Evolutionary conservation across 2,888 invertebrate species (phyloP).

Genomic region (Drosophila fulvimacula): DNA sequence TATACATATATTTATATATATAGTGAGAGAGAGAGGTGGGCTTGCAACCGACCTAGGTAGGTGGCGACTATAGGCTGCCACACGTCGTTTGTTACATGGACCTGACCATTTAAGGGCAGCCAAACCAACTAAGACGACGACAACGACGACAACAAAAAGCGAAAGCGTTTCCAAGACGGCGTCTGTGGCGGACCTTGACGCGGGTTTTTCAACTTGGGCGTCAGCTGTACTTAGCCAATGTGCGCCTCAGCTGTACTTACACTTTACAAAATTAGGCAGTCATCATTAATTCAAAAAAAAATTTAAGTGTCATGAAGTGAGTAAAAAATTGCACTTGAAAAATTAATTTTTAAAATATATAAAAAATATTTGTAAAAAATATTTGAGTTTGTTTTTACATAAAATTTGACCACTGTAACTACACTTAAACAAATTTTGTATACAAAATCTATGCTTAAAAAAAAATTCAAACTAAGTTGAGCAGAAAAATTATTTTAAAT

Average conservation of each 20-base stretch:
- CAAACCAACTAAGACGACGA: constrained; percentile 31
- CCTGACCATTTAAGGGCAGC: constrained; percentile 74
- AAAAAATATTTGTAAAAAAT: not conserved
- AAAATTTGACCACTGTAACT: not conserved
- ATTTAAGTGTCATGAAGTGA: not conserved
- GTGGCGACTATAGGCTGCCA: constrained; percentile 46
- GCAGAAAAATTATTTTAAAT: not conserved
- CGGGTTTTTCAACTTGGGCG: constrained; percentile 72
- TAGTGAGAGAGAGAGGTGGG: not conserved
- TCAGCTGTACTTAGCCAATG: constrained; percentile 25
- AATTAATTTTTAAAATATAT: not conserved
- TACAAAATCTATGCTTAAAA: not conserved
- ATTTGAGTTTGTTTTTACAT: not conserved
- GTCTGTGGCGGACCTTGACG: constrained; percentile 65
- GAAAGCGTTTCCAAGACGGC: constrained; percentile 68
- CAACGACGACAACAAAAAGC: constrained; percentile 64
- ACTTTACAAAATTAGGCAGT: constrained; percentile 14
- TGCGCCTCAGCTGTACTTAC: constrained; percentile 22
- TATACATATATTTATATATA: constrained; percentile 1
- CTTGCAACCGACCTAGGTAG: constrained; percentile 26
- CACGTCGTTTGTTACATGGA: constrained; percentile 58
- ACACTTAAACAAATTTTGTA: not conserved
- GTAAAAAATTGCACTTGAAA: too few species aligned
- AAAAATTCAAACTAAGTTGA: not conserved
- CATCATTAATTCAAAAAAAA: not conserved